Base-by-base conservation (phyloP, 2,797 vertebrate species). In the Enteromius radiatus region DNA sequence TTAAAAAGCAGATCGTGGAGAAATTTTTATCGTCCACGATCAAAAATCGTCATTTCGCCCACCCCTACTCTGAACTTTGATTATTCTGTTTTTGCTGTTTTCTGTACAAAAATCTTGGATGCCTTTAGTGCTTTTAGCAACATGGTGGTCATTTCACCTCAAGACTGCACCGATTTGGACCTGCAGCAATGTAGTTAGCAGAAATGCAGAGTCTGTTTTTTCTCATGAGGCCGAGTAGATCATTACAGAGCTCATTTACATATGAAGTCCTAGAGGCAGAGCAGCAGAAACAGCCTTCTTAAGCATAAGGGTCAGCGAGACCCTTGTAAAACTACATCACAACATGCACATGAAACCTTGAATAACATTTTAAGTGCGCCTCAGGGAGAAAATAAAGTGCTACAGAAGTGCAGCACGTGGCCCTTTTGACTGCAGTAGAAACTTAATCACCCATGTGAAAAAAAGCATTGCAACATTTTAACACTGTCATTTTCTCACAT, bases 401-500 rank as follows among this genome's bases (percentile, higher is more conserved):
- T 47, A 47, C 23, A 47, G 15, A 71, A 71, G 45, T 73, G 47
- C 49, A 33, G 28, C 70, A 56, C 4, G 0, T 0, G 1, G 36
- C 73, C n/a, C 64, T 26, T 19, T 70, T 1, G 1, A 61, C 67
- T 61, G 36, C 52, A 33, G 52, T 23, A n/a, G 7, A 52, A 70
- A 28, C 49, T 4, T 70, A 56, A 70, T 80, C 78, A 70, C 3
- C 28, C 36, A 5, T 79, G 23, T 43, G 17, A 70, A 59, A 59
- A 59, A 59, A 38, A n/a, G 67, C 12, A 14, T 23, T 33, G 19
- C 38, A 3, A 28, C 38, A n/a, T 71, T 56, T 79, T 23, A 67
- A 68, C 31, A 54, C 31, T 61, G 67, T 61, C 17, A 80, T 71
- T 80, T 10, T 28, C 65, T 69, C 12, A 21, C 36, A 26, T 38